phyloP scores from a whole-genome alignment of 2,113 vertebrate genomes.

The Thomomys bottae region DNA sequence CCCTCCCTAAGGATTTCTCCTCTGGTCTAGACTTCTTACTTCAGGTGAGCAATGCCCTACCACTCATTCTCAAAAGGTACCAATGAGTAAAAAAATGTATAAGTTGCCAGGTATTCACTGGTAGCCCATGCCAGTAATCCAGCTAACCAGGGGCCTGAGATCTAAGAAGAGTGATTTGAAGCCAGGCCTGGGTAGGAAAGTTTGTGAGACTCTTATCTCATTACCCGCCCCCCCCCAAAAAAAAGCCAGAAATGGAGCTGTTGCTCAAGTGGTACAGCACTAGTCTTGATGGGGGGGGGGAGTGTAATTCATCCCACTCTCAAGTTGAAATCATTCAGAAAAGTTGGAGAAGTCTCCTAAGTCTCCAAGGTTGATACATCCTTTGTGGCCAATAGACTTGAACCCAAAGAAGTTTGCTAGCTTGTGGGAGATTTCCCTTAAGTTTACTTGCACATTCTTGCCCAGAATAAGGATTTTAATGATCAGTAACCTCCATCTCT shows the following conservation, averaged over 20 bases:
- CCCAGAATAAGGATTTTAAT: background rate
- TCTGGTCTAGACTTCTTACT: background rate
- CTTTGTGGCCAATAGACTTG: background rate
- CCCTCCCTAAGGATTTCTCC: background rate
- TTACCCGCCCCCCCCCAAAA: no score
- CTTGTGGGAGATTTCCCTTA: background rate
- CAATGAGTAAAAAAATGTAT: background rate
- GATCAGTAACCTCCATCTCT: background rate
- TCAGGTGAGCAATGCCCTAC: background rate
- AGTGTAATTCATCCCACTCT: background rate
- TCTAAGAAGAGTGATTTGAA: no score
- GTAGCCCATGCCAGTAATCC: no score
- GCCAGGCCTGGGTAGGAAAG: no score
- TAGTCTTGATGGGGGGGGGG: no score
- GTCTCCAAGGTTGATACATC: background rate
- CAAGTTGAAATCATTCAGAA: background rate
- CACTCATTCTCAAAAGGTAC: background rate
- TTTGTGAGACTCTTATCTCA: no score
- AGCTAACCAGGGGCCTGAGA: no score
- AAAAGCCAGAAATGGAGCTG: no score
- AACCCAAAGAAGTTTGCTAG: background rate
- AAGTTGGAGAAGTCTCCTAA: background rate
- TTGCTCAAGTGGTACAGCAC: no score
- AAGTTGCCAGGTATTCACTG: no score
- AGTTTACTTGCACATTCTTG: background rate